Evolutionary conservation across 2,888 invertebrate genomes (phyloP).

Genomic region (Papilio elwesi): DNA sequence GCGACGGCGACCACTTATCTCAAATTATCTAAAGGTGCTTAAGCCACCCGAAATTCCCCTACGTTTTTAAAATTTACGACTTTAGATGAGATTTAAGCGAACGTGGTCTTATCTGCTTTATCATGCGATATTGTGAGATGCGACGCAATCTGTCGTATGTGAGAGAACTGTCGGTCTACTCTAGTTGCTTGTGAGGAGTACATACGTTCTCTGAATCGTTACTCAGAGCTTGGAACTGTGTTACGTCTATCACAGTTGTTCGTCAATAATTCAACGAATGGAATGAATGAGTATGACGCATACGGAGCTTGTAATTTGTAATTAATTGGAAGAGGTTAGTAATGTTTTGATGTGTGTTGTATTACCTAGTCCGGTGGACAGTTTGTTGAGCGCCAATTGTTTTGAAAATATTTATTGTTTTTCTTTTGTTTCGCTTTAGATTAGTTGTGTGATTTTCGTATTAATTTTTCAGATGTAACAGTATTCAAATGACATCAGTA

Average conservation of each 20-base stretch:
- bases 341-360: constrained; percentile 44
- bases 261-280: background rate
- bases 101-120: constrained; percentile 75
- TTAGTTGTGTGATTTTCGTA: background rate
- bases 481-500: constrained; percentile 70
- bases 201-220: constrained; percentile 9
- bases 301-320: constrained; percentile 46
- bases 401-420: constrained; percentile 15
- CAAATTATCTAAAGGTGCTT: constrained; percentile 80
- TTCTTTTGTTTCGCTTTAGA: constrained; percentile 6
- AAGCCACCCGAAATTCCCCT: constrained; percentile 79
- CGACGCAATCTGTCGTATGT: constrained; percentile 58
- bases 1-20: constrained; percentile 69
- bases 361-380: constrained; percentile 16
- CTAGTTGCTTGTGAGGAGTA: constrained; percentile 6
- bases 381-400: constrained; percentile 9
- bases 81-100: constrained; percentile 75
- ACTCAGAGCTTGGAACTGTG: background rate
- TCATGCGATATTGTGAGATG: constrained; percentile 74
- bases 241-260: background rate
- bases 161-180: constrained; percentile 45
- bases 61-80: constrained; percentile 80
- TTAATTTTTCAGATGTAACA: constrained; percentile 59
- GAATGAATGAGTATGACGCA: constrained; percentile 59
- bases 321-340: constrained; percentile 65